Percentiles rank a stretch among this genome's conserved stretches.
These are phyloP conservation scores for Piprites chloris DNA, from an alignment of 2,113 vertebrate species.

Conservation along the genomic window DNA sequence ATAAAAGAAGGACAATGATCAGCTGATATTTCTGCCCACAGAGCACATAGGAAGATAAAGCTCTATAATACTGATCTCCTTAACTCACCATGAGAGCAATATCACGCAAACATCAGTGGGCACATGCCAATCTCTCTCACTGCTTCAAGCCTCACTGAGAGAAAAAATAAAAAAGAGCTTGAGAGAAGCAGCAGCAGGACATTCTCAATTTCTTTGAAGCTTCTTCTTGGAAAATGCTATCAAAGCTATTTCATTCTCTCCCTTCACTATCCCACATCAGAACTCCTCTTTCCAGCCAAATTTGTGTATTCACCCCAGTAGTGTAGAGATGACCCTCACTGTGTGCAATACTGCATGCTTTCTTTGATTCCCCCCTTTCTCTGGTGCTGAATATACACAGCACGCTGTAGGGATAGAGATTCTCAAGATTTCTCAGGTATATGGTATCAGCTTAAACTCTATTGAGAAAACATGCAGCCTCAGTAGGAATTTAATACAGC, in stretches of 20 bases:
- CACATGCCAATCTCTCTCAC: neutral
- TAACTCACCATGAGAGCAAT: neutral
- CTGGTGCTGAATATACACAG: neutral
- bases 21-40: slow-evolving; percentile 25
- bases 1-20: slow-evolving; percentile 12
- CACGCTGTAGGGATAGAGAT: neutral
- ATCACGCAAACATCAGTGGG: neutral
- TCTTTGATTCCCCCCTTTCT: neutral
- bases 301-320: neutral
- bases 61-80: neutral
- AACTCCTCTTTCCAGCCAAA: neutral
- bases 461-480: neutral
- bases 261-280: neutral
- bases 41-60: neutral
- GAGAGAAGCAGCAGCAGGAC: neutral
- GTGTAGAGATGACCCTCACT: accelerated
- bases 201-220: neutral
- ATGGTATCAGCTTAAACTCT: neutral
- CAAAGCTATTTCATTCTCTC: neutral
- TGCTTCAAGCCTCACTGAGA: neutral
- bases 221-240: neutral
- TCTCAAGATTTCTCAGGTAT: neutral
- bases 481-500: neutral
- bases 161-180: neutral
- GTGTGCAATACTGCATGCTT: neutral